Percentiles rank a stretch among this genome's conserved stretches.
phyloP scores from a whole-genome alignment of 2,888 invertebrate genomes.

The Epistrophe eligans region DNA sequence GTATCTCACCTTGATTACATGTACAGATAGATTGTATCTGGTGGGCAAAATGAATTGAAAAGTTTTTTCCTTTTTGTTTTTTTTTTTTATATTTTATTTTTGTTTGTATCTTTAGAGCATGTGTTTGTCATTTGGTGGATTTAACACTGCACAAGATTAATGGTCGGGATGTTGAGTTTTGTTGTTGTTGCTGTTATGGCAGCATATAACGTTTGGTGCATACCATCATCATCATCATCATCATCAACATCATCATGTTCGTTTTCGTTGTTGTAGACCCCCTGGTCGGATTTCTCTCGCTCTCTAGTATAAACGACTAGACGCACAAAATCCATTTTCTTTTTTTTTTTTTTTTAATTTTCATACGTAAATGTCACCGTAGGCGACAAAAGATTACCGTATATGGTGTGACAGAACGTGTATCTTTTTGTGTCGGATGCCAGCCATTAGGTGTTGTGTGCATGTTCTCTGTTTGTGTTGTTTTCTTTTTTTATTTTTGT shows the following conservation, averaged over 20 bases:
- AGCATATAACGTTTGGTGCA: slow-evolving; percentile 48
- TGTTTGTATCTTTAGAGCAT: slow-evolving; percentile 63
- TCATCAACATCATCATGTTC: slow-evolving; percentile 67
- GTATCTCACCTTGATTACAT: slow-evolving; percentile 82
- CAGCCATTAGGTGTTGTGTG: slow-evolving; percentile 73
- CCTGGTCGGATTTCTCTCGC: slow-evolving; percentile 51
- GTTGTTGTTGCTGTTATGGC: slow-evolving; percentile 37
- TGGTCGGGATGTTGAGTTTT: slow-evolving; percentile 71
- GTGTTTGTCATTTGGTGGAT: slow-evolving; percentile 75
- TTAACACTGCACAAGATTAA: slow-evolving; percentile 76
- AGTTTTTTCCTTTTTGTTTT: slow-evolving; percentile 44
- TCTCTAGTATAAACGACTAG: slow-evolving; percentile 62
- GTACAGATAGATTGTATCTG: slow-evolving; percentile 76
- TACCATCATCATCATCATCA: slow-evolving; percentile 65
- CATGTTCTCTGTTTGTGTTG: slow-evolving; percentile 54
- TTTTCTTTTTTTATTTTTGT: slow-evolving; percentile 5
- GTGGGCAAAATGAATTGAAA: slow-evolving; percentile 75
- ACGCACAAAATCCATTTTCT: slow-evolving; percentile 54
- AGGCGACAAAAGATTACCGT: slow-evolving; percentile 76
- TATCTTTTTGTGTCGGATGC: slow-evolving; percentile 71
- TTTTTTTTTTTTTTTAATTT: slow-evolving; percentile 42
- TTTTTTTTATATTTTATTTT: slow-evolving; percentile 42
- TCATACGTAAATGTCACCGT: slow-evolving; percentile 70
- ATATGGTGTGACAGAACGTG: slow-evolving; percentile 72
- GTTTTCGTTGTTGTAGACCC: slow-evolving; percentile 62